A percentile compares a stretch with the other conserved stretches of the same genome.
Evolutionary conservation across 1,140 invertebrate species (phyloP).

Genomic region (Drosophila kikkawai): DNA sequence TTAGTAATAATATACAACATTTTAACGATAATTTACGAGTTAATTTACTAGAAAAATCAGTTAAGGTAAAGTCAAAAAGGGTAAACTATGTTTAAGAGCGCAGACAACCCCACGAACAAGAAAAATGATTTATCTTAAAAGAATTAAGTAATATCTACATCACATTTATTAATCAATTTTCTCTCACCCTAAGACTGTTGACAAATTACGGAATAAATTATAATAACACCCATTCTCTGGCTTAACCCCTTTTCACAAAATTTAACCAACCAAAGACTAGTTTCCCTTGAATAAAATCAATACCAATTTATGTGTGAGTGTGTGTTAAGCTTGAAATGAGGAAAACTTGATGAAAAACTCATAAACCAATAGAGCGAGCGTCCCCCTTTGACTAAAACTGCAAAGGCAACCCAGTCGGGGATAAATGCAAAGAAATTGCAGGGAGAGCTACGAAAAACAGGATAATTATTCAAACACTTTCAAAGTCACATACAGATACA

Average conservation of each 20-base stretch:
- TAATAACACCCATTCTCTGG: constrained; percentile 9
- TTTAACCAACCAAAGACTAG: constrained; percentile 21
- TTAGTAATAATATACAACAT: background rate
- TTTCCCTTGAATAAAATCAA: constrained; percentile 10
- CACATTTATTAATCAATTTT: constrained; percentile 12
- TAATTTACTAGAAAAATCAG: background rate
- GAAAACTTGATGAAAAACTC: constrained; percentile 44
- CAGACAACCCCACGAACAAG: background rate
- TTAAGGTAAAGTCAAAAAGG: too few species aligned
- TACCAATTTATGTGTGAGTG: constrained; percentile 10
- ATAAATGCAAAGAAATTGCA: constrained; percentile 53
- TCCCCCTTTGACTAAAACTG: constrained; percentile 6
- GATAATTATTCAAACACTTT: constrained; percentile 83
- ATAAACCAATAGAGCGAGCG: constrained; percentile 46
- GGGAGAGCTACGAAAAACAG: constrained; percentile 48
- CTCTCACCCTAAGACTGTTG: background rate
- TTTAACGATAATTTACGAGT: background rate
- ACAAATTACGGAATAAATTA: constrained; percentile 22
- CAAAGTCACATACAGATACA: constrained; percentile 62
- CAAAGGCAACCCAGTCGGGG: constrained; percentile 33
- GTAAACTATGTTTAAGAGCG: too few species aligned
- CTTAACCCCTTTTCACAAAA: background rate
- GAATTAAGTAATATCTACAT: background rate
- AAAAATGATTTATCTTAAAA: too few species aligned
- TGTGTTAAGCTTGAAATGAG: background rate